Conservation (phyloP, 2,113 vertebrate species). For the Marmota flaviventris region DNA sequence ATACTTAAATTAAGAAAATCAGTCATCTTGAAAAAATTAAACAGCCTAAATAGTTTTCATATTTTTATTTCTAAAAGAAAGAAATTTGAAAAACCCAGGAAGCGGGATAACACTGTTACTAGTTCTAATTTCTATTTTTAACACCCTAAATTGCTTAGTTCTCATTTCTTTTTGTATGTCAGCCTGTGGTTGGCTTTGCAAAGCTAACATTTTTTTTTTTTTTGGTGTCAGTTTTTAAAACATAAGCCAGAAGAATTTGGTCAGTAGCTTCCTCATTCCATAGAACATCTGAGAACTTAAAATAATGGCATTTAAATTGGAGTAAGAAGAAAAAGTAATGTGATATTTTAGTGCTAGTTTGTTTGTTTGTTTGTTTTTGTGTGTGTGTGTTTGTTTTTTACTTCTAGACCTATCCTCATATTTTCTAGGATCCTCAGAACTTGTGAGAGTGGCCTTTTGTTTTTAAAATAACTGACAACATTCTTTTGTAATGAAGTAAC, state of each 20-base stretch:
- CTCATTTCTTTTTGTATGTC: conserved; percentile 70
- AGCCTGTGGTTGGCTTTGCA: conserved; percentile 73
- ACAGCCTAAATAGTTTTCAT: conserved; percentile 38
- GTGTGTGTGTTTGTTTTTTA: not conserved
- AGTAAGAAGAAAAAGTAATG: conserved; percentile 14
- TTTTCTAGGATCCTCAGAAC: conserved; percentile 20
- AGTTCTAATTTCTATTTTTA: conserved; percentile 66
- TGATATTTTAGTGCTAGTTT: conserved; percentile 13
- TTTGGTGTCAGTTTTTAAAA: conserved; percentile 68
- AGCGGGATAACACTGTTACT: conserved; percentile 10
- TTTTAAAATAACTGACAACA: not conserved
- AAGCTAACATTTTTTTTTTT: conserved; percentile 70
- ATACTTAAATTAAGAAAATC: conserved; percentile 27
- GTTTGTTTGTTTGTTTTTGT: not conserved
- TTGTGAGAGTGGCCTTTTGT: not conserved
- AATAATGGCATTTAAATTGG: conserved; percentile 43
- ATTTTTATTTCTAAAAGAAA: conserved; percentile 58
- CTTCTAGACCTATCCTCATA: conserved; percentile 14
- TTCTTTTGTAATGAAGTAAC: conserved; percentile 26
- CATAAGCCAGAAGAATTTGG: conserved; percentile 50
- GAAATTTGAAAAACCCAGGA: conserved; percentile 25
- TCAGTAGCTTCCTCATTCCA: conserved; percentile 59
- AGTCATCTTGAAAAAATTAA: conserved; percentile 24
- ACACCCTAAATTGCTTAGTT: conserved; percentile 43
- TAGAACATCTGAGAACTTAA: conserved; percentile 11